Evolutionary conservation across 2,113 vertebrate genomes (phyloP).

Genomic region (Athene cunicularia): DNA sequence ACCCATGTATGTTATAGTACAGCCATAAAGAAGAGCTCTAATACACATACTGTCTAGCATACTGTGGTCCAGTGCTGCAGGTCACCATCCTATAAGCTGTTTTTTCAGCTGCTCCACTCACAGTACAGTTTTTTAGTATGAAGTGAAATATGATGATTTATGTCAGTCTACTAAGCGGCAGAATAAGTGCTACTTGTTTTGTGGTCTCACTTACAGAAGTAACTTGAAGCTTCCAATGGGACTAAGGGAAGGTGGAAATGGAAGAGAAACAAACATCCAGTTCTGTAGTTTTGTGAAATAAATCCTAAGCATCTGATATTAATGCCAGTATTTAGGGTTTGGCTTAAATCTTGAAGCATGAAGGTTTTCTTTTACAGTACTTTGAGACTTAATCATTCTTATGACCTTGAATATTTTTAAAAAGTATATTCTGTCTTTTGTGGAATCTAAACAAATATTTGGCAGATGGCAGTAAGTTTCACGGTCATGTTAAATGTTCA

Average conservation of each 20-base stretch:
- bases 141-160: neutral
- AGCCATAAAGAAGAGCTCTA: neutral
- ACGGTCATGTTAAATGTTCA: neutral
- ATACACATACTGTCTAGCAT: neutral
- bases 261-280: neutral
- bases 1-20: neutral
- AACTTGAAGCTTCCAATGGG: neutral
- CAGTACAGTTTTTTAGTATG: neutral
- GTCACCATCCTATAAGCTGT: neutral
- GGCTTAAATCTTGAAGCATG: neutral
- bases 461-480: neutral
- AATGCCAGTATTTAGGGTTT: neutral
- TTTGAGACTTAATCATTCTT: neutral
- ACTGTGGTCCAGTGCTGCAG: neutral
- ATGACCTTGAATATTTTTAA: neutral
- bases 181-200: neutral
- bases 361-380: neutral
- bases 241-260: neutral
- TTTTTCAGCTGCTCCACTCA: neutral
- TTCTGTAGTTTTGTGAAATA: neutral
- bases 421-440: neutral
- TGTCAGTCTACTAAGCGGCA: neutral
- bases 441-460: neutral
- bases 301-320: neutral
- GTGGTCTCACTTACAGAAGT: neutral